A percentile compares a stretch with the other conserved stretches of the same genome.
Evolutionary conservation across 2,888 invertebrate genomes (phyloP).

Genomic region (Drosophila fulvimacula): DNA sequence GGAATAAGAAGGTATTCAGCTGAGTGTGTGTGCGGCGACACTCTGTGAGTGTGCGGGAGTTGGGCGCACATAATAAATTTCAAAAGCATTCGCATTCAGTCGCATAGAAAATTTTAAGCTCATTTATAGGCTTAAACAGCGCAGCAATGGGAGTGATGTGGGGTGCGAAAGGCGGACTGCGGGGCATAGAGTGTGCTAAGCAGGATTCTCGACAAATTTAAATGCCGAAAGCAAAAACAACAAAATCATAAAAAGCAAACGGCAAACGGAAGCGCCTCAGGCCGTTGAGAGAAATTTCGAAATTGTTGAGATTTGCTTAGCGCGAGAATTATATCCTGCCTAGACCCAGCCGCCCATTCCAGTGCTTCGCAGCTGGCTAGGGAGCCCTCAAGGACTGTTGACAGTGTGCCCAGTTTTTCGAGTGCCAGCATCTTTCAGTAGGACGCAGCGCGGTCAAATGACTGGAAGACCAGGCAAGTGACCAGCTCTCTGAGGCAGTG

Average conservation of each 20-base stretch:
- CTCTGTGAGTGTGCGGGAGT: neutral
- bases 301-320: conserved; percentile 73
- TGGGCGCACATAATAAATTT: conserved; percentile 72
- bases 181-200: conserved; percentile 30
- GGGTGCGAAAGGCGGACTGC: no score
- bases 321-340: conserved; percentile 73
- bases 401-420: conserved; percentile 22
- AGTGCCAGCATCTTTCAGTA: conserved; percentile 11
- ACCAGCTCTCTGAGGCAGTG: conserved; percentile 39
- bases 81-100: conserved; percentile 81
- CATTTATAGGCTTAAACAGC: conserved; percentile 83
- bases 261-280: conserved; percentile 64
- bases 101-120: conserved; percentile 84
- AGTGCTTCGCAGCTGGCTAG: neutral
- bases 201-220: conserved; percentile 70
- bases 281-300: conserved; percentile 59
- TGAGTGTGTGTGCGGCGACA: conserved; percentile 23
- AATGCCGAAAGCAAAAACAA: conserved; percentile 63
- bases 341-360: neutral
- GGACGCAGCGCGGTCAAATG: conserved; percentile 32
- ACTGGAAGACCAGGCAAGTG: conserved; percentile 40
- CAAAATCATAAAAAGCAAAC: conserved; percentile 55
- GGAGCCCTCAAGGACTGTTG: conserved; percentile 8
- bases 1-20: conserved; percentile 13
- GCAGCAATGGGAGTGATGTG: conserved; percentile 16